phyloP scores from a whole-genome alignment of 1,140 invertebrate species.

The Procambarus clarkii region DNA sequence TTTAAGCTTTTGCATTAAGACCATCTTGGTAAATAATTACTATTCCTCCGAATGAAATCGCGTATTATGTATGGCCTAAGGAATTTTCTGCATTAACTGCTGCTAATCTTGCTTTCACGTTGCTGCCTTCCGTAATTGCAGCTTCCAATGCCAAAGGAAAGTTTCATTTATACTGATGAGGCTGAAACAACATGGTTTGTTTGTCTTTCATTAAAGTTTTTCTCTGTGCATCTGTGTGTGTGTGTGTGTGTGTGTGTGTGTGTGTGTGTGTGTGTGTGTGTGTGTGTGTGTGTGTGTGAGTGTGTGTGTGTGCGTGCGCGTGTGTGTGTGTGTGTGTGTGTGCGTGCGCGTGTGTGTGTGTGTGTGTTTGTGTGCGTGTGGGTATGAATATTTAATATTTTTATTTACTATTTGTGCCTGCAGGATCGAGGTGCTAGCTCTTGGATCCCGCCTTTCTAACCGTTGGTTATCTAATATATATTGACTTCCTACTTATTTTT shows the following conservation, averaged over 20 bases:
- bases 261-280: background rate
- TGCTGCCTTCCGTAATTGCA: background rate
- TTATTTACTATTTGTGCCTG: too few species aligned
- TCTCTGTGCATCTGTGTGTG: background rate
- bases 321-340: too few species aligned
- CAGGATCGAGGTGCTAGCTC: too few species aligned
- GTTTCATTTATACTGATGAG: background rate
- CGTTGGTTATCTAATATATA: too few species aligned
- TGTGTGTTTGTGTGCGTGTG: too few species aligned
- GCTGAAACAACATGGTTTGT: background rate
- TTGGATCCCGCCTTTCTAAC: too few species aligned
- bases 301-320: too few species aligned
- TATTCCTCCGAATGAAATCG: background rate
- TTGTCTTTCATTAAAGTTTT: conserved; percentile 6
- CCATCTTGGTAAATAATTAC: too few species aligned
- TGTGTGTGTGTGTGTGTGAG: background rate
- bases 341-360: too few species aligned
- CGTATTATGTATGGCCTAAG: background rate
- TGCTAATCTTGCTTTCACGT: background rate
- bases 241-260: conserved; percentile 3
- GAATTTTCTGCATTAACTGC: background rate
- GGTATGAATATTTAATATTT: too few species aligned
- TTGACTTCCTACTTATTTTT: too few species aligned
- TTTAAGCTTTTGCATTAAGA: too few species aligned
- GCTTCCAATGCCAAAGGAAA: background rate